phyloP scores from a whole-genome alignment of 2,797 vertebrate species.

The Gila robusta region DNA sequence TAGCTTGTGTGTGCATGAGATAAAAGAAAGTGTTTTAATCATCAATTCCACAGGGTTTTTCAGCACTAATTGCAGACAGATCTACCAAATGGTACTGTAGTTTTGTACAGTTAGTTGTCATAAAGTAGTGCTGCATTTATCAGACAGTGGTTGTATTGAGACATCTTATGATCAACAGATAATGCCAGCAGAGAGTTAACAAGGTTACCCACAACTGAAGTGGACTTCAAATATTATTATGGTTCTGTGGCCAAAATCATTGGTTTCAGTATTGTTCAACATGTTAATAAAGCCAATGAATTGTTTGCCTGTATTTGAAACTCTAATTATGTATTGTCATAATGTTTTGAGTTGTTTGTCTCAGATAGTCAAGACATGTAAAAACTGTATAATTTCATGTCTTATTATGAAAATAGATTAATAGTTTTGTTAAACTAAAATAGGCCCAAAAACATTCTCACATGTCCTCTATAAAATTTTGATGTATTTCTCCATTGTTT shows the following conservation, averaged over 20 bases:
- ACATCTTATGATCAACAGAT: background rate
- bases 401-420: conserved; percentile 11
- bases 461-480: background rate
- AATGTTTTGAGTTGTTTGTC: background rate
- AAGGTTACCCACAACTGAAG: background rate
- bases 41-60: background rate
- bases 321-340: background rate
- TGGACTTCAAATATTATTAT: background rate
- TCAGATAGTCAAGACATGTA: background rate
- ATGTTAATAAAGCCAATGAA: conserved; percentile 17
- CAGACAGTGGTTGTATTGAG: background rate
- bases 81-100: background rate
- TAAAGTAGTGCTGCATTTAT: background rate
- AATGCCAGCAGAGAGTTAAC: background rate
- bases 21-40: background rate
- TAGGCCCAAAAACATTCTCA: background rate
- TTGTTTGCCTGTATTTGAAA: background rate
- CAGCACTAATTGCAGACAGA: background rate
- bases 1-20: no score
- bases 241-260: background rate
- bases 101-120: background rate
- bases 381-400: background rate
- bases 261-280: background rate
- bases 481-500: background rate
- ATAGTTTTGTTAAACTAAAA: background rate